Percentiles rank a stretch among this genome's conserved stretches.
Conservation (phyloP, 2,113 vertebrate species). For the Gavia stellata region DNA sequence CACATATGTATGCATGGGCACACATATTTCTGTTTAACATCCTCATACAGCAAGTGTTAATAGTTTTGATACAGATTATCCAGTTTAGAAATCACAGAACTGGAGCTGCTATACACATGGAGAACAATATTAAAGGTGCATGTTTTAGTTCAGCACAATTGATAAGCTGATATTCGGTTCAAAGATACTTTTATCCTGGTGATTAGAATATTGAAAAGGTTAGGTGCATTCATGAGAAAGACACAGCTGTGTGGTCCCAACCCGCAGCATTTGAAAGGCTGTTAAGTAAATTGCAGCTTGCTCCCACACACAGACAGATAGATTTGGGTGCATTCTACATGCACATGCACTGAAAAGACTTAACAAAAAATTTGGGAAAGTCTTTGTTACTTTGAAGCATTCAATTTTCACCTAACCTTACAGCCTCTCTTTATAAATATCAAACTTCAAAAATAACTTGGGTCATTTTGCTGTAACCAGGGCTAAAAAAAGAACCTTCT, state of each 20-base stretch:
- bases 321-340: not conserved
- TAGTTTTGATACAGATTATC: not conserved
- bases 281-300: not conserved
- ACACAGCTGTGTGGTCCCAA: slow-evolving; percentile 17
- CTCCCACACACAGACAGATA: not conserved
- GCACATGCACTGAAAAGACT: not conserved
- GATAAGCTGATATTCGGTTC: not conserved
- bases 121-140: not conserved
- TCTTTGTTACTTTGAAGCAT: not conserved
- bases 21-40: not conserved
- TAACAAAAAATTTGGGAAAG: not conserved
- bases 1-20: not conserved
- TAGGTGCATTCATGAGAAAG: slow-evolving; percentile 17
- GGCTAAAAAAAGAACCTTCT: not conserved
- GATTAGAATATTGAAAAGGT: not conserved
- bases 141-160: not conserved
- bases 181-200: not conserved
- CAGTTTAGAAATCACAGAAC: not conserved
- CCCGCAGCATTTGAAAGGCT: not conserved
- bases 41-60: not conserved
- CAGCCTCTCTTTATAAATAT: not conserved
- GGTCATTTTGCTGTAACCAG: not conserved
- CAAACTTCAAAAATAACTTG: not conserved
- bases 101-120: not conserved
- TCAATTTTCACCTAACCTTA: not conserved